These are phyloP conservation scores for Cephalopachus bancanus DNA, from an alignment of 2,797 vertebrate genomes.

Conservation along the genomic window DNA sequence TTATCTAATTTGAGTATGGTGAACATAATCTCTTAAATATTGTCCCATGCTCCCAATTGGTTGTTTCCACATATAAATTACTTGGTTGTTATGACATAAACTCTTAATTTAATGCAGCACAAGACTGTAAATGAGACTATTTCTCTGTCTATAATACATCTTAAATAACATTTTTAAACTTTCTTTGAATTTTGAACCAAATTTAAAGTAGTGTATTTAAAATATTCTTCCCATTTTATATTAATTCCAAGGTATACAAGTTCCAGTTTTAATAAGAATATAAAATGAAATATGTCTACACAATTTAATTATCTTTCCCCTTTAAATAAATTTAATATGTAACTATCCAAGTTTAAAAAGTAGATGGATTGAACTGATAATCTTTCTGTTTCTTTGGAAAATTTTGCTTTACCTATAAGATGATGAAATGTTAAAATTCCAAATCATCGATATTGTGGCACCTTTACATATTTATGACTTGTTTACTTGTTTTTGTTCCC, in stretches of 20 bases:
- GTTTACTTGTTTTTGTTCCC: constrained; percentile 52
- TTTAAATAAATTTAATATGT: constrained; percentile 52
- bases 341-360: constrained; percentile 38
- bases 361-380: not conserved
- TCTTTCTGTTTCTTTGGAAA: constrained; percentile 30
- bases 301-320: not conserved
- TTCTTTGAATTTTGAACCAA: constrained; percentile 58
- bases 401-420: not conserved
- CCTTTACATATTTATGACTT: constrained; percentile 66
- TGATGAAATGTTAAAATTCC: constrained; percentile 47
- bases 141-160: not conserved
- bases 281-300: not conserved
- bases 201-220: constrained; percentile 42
- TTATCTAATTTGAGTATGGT: constrained; percentile 53
- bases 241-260: not conserved
- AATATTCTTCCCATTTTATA: not conserved
- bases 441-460: constrained; percentile 47
- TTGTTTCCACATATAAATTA: constrained; percentile 51
- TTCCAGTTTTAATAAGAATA: not conserved
- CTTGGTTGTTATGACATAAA: constrained; percentile 20
- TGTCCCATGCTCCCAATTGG: not conserved
- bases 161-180: constrained; percentile 53
- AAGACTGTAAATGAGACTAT: not conserved
- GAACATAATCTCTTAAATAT: constrained; percentile 17
- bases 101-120: constrained; percentile 48